Conservation (phyloP, 2,113 vertebrate genomes). For the Pandion haliaetus region DNA sequence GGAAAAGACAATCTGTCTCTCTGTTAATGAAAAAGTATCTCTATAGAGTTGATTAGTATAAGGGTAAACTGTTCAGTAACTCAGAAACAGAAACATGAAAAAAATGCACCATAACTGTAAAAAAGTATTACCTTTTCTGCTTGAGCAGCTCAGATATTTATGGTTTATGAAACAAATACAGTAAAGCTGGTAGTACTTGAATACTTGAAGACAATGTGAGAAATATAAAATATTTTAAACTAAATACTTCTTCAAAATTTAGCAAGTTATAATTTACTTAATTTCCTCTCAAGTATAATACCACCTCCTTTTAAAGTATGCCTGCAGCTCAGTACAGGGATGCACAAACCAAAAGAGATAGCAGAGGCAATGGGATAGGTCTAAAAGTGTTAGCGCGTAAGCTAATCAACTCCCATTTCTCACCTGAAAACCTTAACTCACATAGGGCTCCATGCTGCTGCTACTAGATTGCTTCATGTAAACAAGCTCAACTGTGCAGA, state of each 20-base stretch:
- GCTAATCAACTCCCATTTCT: not conserved
- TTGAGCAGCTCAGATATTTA: not conserved
- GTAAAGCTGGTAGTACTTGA: not conserved
- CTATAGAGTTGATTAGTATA: not conserved
- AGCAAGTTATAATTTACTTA: not conserved
- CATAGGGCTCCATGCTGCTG: not conserved
- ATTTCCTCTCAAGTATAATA: not conserved
- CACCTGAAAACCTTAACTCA: not conserved
- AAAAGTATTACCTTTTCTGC: not conserved
- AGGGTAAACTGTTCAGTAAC: not conserved
- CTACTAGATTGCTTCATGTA: not conserved
- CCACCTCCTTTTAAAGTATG: not conserved
- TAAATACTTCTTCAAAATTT: not conserved
- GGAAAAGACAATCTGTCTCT: constrained; percentile 55
- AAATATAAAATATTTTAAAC: not conserved
- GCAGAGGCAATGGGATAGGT: not conserved
- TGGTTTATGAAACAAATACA: not conserved
- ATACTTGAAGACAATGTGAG: not conserved
- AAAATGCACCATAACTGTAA: not conserved
- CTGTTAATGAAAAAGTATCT: constrained; percentile 35
- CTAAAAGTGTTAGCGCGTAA: not conserved
- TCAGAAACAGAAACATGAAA: not conserved
- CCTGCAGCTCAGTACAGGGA: not conserved
- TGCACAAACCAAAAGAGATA: not conserved
- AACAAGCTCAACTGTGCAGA: not conserved